Conservation (phyloP, 2,888 invertebrate genomes). For the Anthoptus insignis region DNA sequence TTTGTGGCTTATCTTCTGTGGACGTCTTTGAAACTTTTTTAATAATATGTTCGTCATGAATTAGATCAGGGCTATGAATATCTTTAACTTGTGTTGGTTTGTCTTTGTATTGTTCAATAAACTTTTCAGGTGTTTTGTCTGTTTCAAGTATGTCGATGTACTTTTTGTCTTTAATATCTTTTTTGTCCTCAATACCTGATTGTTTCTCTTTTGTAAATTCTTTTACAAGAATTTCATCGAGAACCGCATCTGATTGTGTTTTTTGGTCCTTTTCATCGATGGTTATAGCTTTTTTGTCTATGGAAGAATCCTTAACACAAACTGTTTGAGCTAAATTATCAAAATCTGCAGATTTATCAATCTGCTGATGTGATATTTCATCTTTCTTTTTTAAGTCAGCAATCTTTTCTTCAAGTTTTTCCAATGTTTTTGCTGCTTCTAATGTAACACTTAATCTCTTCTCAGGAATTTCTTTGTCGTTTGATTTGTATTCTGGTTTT, state of each 20-base stretch:
- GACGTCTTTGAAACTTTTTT: constrained; percentile 16
- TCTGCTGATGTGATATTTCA: constrained; percentile 46
- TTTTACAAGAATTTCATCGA: constrained; percentile 63
- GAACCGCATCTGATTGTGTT: constrained; percentile 58
- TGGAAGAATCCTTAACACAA: constrained; percentile 42
- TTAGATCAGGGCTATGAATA: constrained; percentile 46
- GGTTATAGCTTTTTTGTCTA: constrained; percentile 45
- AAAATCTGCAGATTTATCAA: constrained; percentile 9
- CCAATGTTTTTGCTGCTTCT: constrained; percentile 76
- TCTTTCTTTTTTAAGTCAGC: constrained; percentile 71
- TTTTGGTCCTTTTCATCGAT: constrained; percentile 57
- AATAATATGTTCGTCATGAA: constrained; percentile 37
- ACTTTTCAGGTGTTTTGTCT: constrained; percentile 39
- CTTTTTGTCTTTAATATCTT: constrained; percentile 44
- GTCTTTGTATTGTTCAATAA: not conserved
- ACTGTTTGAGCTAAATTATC: constrained; percentile 33
- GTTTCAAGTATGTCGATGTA: constrained; percentile 38
- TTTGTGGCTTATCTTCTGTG: constrained; percentile 31
- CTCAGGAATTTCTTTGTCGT: constrained; percentile 47
- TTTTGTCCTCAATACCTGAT: constrained; percentile 50
- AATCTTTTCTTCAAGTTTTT: constrained; percentile 80
- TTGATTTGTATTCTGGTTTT: not conserved
- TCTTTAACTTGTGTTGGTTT: constrained; percentile 31
- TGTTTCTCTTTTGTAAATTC: constrained; percentile 63
- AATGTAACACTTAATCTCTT: constrained; percentile 63